Base-by-base conservation (phyloP, 2,113 vertebrate species). In the Dinomys branickii region DNA sequence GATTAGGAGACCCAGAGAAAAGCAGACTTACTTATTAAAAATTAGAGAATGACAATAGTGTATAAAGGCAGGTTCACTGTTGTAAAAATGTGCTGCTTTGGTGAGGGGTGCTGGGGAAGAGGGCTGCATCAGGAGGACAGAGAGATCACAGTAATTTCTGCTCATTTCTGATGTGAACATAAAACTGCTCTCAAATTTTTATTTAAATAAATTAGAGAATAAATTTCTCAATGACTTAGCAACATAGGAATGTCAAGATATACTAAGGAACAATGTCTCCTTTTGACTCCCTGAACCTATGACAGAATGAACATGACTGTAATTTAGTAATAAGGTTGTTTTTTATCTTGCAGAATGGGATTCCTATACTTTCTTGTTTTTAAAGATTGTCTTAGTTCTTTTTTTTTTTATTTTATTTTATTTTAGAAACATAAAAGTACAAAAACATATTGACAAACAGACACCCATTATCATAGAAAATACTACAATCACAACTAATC, bases 11-110 rank as follows among this genome's bases (percentile, higher is more conserved):
- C 56, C 87, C 52, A 2, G 14, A 35, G 38, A 59, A 87, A 77
- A 83, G 24, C 54, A 81, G n/a, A 92, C 77, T 86, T 69, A 81
- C 63, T 82, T 85, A 54, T 77, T 95, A 52, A 65, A 81, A 81
- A 75, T 52, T 80, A 90, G 26, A 93, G 22, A 86, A 90, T 71
- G 2, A 71, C 30, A 17, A 56, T 33, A 26, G 19, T 4, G 26
- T 67, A 3, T 41, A 47, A 33, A 3, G 8, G 7, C 38, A 50
- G 88, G 24, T 14, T 82, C 35, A 20, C 20, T 2, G 17, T 65
- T 30, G 12, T 69, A 56, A 35, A 82, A 44, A 14, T 14, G 12
- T 4, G 6, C 5, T 19, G 50, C n/a, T 33, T 52, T 22, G 24
- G 10, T 30, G 35, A 28, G n/a, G 4, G 26, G 0, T 3, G 17